Evolutionary conservation across 2,888 invertebrate genomes (phyloP).

Genomic region (Chymomyza fuscimana): DNA sequence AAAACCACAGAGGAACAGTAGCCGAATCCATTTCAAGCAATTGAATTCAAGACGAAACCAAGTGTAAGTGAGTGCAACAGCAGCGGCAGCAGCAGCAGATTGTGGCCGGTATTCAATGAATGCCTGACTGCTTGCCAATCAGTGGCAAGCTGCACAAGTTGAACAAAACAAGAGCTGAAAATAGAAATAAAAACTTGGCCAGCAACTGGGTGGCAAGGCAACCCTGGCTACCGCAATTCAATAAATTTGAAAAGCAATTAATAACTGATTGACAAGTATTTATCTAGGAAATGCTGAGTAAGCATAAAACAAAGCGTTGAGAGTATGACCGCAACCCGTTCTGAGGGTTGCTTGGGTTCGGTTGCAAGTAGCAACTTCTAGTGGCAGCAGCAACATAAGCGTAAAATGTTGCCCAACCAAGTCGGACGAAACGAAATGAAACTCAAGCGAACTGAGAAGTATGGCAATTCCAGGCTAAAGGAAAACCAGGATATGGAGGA

Average conservation of each 20-base stretch:
- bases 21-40: slow-evolving; percentile 3
- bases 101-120: background rate
- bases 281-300: slow-evolving; percentile 53
- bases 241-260: slow-evolving; percentile 77
- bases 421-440: slow-evolving; percentile 29
- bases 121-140: slow-evolving; percentile 40
- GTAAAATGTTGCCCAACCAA: slow-evolving; percentile 25
- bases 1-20: background rate
- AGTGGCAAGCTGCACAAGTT: background rate
- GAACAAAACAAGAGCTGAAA: slow-evolving; percentile 33
- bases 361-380: slow-evolving; percentile 30
- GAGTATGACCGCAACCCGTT: slow-evolving; percentile 16
- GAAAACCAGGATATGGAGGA: background rate
- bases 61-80: background rate
- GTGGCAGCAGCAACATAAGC: slow-evolving; percentile 18
- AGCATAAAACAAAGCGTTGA: slow-evolving; percentile 19
- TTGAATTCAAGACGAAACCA: background rate
- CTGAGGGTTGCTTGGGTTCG: background rate
- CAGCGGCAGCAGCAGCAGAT: background rate
- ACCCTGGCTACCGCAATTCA: slow-evolving; percentile 58
- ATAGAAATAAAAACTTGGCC: slow-evolving; percentile 13
- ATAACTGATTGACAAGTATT: slow-evolving; percentile 78
- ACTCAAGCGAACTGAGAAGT: slow-evolving; percentile 1
- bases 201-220: background rate
- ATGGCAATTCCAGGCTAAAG: background rate